Evolutionary conservation across 2,888 invertebrate species (phyloP).

Genomic region (Lasioglossum marginatum): DNA sequence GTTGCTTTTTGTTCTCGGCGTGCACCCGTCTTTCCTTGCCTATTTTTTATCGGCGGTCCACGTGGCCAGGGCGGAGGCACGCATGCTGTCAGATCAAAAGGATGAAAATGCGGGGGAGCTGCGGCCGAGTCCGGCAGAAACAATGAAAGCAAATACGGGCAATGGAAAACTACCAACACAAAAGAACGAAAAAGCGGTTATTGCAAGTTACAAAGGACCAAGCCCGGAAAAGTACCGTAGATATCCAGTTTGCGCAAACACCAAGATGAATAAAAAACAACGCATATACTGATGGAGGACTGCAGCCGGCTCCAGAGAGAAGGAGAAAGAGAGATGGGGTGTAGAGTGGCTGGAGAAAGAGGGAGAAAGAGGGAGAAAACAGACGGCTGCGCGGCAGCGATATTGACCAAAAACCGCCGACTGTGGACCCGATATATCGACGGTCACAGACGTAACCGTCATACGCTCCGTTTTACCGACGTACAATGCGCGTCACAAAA

Average conservation of each 20-base stretch:
- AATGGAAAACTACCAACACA: constrained; percentile 78
- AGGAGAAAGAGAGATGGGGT: neutral
- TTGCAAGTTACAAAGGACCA: constrained; percentile 78
- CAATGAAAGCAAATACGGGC: constrained; percentile 82
- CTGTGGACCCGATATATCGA: constrained; percentile 62
- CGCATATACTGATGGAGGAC: constrained; percentile 20
- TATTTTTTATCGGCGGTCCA: constrained; percentile 60
- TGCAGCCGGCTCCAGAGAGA: neutral
- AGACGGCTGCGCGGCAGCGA: constrained; percentile 41
- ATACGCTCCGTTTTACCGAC: constrained; percentile 55
- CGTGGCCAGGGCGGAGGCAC: constrained; percentile 42
- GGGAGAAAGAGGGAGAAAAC: constrained; percentile 4
- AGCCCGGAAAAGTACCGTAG: constrained; percentile 74
- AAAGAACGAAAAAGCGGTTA: constrained; percentile 77
- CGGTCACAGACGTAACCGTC: constrained; percentile 61
- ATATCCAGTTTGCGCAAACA: constrained; percentile 76
- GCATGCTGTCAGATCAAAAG: constrained; percentile 78
- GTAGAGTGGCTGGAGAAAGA: neutral
- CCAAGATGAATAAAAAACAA: constrained; percentile 60
- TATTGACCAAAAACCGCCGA: constrained; percentile 69
- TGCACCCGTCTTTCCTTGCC: constrained; percentile 34
- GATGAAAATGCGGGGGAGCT: constrained; percentile 72
- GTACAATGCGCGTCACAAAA: constrained; percentile 42
- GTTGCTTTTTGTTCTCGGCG: constrained; percentile 60
- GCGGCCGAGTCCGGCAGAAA: constrained; percentile 74